Evolutionary conservation across 2,113 vertebrate species (phyloP).

Genomic region (Xiphophorus hellerii): DNA sequence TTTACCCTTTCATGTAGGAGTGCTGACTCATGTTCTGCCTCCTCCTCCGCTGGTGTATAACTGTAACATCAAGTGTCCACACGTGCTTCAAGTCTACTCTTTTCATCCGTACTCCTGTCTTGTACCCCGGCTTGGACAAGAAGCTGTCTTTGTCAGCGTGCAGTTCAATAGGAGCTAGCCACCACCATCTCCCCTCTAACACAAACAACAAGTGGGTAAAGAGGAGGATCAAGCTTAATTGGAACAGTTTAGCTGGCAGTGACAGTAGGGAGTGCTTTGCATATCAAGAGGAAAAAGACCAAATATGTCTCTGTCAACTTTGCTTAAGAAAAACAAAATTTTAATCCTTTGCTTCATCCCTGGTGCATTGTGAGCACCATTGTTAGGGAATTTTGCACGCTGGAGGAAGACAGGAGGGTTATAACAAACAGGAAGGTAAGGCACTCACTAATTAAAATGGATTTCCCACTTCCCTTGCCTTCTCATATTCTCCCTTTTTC

Average conservation of each 20-base stretch:
- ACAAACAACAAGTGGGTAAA: conserved; percentile 41
- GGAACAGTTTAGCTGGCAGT: conserved; percentile 36
- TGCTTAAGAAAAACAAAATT: conserved; percentile 55
- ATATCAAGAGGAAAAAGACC: conserved; percentile 22
- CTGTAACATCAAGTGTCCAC: conserved; percentile 46
- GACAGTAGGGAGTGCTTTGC: conserved; percentile 41
- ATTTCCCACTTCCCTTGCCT: conserved; percentile 19
- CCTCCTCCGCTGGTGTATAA: conserved; percentile 52
- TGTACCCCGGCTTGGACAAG: conserved; percentile 6
- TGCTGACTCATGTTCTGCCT: conserved; percentile 68
- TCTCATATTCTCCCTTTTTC: neutral
- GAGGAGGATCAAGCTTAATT: conserved; percentile 55
- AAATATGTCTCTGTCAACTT: conserved; percentile 54
- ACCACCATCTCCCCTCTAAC: neutral
- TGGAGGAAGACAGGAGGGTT: conserved; percentile 35
- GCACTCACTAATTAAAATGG: conserved; percentile 65
- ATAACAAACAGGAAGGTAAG: conserved; percentile 57
- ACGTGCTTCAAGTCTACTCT: conserved; percentile 32
- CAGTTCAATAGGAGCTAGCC: conserved; percentile 47
- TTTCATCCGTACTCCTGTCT: conserved; percentile 24
- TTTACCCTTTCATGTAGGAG: conserved; percentile 67
- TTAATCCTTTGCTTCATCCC: conserved; percentile 47
- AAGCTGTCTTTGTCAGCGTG: conserved; percentile 22
- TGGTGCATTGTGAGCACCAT: conserved; percentile 32
- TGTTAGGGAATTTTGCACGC: conserved; percentile 21